Conservation (phyloP, 2,797 vertebrate genomes). For the Toxotes lorentzi region DNA sequence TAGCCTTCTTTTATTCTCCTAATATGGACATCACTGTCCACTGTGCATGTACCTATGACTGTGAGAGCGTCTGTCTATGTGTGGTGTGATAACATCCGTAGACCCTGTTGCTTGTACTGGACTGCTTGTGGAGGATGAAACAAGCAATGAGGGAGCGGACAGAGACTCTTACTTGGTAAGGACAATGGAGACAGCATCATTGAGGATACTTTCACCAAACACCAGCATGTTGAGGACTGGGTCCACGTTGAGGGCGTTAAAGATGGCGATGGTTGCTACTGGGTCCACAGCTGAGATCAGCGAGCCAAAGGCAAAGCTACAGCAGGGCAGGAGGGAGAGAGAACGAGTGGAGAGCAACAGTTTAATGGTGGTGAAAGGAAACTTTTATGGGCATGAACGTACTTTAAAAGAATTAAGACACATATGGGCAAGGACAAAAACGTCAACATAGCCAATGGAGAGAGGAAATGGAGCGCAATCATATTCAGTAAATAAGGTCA, state of each 20-base stretch:
- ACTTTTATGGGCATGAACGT: not conserved
- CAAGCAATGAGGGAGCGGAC: not conserved
- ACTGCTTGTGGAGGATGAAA: not conserved
- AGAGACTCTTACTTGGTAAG: constrained; percentile 93
- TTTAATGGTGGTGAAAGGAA: not conserved
- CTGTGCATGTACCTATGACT: not conserved
- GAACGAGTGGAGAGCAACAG: not conserved
- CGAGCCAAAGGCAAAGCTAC: constrained; percentile 97
- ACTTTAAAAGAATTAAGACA: not conserved
- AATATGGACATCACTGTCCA: not conserved
- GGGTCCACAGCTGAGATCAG: constrained; percentile 98
- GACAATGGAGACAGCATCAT: constrained; percentile 98
- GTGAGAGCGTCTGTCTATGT: not conserved
- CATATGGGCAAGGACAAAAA: not conserved
- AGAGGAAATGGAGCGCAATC: not conserved
- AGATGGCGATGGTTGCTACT: constrained; percentile 98
- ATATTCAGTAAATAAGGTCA: not conserved
- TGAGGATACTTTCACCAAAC: constrained; percentile 98
- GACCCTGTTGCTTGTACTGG: not conserved
- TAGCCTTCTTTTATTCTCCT: not conserved
- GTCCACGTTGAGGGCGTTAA: constrained; percentile 98
- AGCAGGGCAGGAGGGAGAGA: constrained; percentile 42
- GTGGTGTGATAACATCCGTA: not conserved
- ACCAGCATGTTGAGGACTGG: constrained; percentile 99
- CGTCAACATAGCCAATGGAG: not conserved